Evolutionary conservation across 2,888 invertebrate genomes (phyloP).

Genomic region (Aromia moschata): DNA sequence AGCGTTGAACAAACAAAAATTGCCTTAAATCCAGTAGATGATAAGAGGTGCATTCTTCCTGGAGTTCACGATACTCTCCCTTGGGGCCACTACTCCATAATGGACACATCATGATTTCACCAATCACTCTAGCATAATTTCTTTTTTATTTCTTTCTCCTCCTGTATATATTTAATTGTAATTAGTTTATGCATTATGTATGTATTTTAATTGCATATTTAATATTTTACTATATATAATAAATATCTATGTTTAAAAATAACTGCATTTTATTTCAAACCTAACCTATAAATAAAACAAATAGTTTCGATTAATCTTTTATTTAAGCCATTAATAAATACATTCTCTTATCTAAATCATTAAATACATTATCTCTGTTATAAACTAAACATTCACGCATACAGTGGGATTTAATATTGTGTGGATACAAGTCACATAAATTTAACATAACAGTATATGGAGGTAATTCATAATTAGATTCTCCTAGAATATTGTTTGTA

Average conservation of each 20-base stretch:
- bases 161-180: background rate
- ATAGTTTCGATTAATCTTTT: background rate
- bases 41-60: constrained; percentile 1
- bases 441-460: background rate
- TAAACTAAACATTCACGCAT: background rate
- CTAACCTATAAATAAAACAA: background rate
- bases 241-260: background rate
- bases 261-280: background rate
- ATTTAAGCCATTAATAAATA: background rate
- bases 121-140: background rate
- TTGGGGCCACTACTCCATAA: background rate
- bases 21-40: background rate
- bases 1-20: constrained; percentile 6
- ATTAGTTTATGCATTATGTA: background rate
- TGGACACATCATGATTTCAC: no score
- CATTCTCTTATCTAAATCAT: background rate
- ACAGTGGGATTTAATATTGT: background rate
- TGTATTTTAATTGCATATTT: background rate
- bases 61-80: background rate
- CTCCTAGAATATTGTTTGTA: background rate
- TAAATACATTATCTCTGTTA: background rate
- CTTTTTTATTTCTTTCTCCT: background rate
- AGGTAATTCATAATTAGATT: background rate
- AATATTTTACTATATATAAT: background rate
- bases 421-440: background rate